Percentiles rank a stretch among this genome's conserved stretches.
Evolutionary conservation across 2,797 vertebrate genomes (phyloP).

Genomic region (Characodon lateralis): DNA sequence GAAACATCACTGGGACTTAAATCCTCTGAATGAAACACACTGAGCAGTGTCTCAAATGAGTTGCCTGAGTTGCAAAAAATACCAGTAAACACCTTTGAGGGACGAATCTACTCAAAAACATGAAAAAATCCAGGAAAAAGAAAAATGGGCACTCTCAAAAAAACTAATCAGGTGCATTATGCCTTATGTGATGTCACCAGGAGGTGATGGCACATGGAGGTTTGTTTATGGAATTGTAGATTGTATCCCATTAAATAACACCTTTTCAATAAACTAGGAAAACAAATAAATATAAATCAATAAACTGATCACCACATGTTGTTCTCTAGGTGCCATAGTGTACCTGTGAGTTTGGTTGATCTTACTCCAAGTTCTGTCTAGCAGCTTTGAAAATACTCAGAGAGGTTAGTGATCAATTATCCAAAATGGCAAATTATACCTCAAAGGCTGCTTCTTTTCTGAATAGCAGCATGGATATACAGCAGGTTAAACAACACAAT

Average conservation of each 20-base stretch:
- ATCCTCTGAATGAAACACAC: not conserved
- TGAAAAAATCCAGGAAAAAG: not conserved
- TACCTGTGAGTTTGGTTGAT: not conserved
- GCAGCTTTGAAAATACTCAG: not conserved
- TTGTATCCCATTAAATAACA: not conserved
- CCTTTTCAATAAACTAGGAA: not conserved
- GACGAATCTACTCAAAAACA: not conserved
- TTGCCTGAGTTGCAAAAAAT: too few relatives aligned
- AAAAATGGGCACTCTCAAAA: too few relatives aligned
- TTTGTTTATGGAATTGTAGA: not conserved
- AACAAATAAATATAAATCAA: not conserved
- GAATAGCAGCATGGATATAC: constrained; percentile 37
- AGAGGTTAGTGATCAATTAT: not conserved
- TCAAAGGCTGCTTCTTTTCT: constrained; percentile 42
- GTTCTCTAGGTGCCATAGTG: not conserved
- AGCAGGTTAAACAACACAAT: constrained; percentile 28
- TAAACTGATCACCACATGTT: not conserved
- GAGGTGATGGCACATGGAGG: not conserved
- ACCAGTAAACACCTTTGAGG: not conserved
- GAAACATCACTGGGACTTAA: not conserved
- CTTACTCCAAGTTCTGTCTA: not conserved
- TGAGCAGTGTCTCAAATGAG: not conserved
- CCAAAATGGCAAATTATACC: constrained; percentile 5
- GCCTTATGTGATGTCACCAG: not conserved
- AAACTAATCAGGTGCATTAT: too few relatives aligned